Conservation (phyloP, 2,888 invertebrate species). For the Hirtodrosophila alboralis region DNA sequence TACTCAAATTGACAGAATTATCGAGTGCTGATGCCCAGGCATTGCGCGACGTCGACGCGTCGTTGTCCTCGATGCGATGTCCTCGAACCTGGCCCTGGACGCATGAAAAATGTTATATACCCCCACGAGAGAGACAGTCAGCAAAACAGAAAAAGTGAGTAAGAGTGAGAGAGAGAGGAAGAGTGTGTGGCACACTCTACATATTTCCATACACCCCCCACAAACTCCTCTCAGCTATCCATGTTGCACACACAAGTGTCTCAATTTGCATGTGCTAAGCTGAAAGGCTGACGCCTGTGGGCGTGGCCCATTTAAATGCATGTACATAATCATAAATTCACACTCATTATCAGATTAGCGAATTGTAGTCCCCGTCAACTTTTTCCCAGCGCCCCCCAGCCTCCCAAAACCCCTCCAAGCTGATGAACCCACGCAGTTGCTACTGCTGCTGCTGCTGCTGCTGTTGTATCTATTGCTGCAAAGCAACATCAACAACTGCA, state of each 20-base stretch:
- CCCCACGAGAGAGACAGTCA: too few relatives aligned
- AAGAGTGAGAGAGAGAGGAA: too few relatives aligned
- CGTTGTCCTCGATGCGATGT: conserved; percentile 44
- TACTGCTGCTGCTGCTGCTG: too few relatives aligned
- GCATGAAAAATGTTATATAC: conserved; percentile 57
- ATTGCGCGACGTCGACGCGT: conserved; percentile 13
- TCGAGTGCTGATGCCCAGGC: conserved; percentile 45
- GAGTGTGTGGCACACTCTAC: too few relatives aligned
- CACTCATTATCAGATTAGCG: conserved; percentile 77
- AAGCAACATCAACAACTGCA: conserved; percentile 20
- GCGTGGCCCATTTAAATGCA: conserved; percentile 63
- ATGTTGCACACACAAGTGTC: conserved; percentile 65
- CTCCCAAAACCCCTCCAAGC: too few relatives aligned
- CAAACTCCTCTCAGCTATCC: not conserved
- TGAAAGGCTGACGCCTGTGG: conserved; percentile 2
- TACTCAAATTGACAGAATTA: conserved; percentile 79
- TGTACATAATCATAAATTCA: conserved; percentile 76
- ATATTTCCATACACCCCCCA: not conserved
- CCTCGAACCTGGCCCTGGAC: conserved; percentile 59
- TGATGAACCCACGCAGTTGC: too few relatives aligned
- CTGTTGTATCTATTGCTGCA: conserved; percentile 1
- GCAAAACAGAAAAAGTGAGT: too few relatives aligned
- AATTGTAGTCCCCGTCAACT: conserved; percentile 16
- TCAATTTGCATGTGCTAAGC: conserved; percentile 75
- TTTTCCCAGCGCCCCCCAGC: too few relatives aligned